Conservation (phyloP, 2,113 vertebrate genomes). For the Tinamus guttatus region DNA sequence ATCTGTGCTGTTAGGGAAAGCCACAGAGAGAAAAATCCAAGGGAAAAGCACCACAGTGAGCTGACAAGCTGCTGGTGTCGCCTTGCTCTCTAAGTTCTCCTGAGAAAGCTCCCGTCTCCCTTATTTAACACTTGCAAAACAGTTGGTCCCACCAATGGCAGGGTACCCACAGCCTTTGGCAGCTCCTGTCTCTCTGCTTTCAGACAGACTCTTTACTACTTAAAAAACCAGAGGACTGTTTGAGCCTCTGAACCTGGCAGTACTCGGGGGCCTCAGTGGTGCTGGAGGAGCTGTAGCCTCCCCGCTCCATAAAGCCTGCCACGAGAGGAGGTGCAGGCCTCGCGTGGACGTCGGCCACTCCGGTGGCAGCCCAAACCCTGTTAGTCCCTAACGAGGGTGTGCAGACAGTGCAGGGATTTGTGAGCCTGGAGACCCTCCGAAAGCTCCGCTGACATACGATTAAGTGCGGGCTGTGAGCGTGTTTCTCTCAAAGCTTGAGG, state of each 20-base stretch:
- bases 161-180: not conserved
- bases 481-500: not conserved
- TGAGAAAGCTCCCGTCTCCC: not conserved
- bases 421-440: not conserved
- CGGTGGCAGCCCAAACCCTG: not conserved
- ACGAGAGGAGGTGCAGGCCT: not conserved
- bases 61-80: not conserved
- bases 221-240: not conserved
- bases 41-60: not conserved
- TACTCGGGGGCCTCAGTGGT: not conserved
- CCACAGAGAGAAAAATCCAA: not conserved
- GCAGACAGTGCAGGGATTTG: not conserved
- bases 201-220: not conserved
- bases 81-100: not conserved
- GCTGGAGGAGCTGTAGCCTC: not conserved
- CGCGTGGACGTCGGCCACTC: not conserved
- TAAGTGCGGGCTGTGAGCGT: not conserved
- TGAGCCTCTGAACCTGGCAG: slow-evolving; percentile 26
- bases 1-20: not conserved
- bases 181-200: slow-evolving; percentile 30
- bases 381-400: not conserved
- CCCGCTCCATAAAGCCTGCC: not conserved
- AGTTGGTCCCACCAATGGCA: not conserved
- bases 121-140: not conserved
- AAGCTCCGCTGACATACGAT: not conserved